Evolutionary conservation across 2,797 vertebrate genomes (phyloP), one percentile per base, ranked within the genome.

Genomic region (Rhinatrema bivittatum): DNA sequence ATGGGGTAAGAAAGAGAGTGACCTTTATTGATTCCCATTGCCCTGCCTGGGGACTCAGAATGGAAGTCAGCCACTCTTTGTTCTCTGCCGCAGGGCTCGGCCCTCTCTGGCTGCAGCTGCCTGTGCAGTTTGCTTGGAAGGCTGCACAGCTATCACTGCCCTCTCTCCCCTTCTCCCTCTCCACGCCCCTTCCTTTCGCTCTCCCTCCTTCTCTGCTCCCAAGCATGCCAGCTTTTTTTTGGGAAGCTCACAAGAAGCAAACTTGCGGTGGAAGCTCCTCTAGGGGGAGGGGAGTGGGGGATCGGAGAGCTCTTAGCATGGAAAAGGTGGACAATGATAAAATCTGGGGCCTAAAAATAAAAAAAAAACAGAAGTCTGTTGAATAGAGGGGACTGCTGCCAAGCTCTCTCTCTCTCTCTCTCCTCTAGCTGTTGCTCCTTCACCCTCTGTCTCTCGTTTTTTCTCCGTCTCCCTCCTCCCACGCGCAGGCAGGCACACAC

Each of bases 11-110:
- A n/a, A n/a, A n/a, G 3, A 7, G 24, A 9, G n/a, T 12, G 8
- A 12, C 24, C 24, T 24, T 21, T 5, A 10, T 10, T 7, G 22
- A 5, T 22, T 4, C 22, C 10, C 12, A 24, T 36, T 36, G 29
- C 16, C 1, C 4, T 23, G 44, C 27, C 48, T 40, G 50, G 58
- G 34, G 42, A 39, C 12, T 12, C 42, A 32, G 22, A 32, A 29
- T 8, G 17, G 6, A 6, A 10, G 5, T 2, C 16, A 6, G 5
- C 27, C 20, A 11, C 12, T 5, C 15, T n/a, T 14, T 12, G 36
- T 11, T 2, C 7, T 11, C 9, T 13, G 20, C 7, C 24, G 8
- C 9, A 7, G 22, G 10, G 5, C 13, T 10, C 9, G 2, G 20
- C 5, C 5, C 7, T 20, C 19, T 7, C 8, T 8, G 11, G 6